Conservation (phyloP, 2,113 vertebrate genomes). For the Rhegmatorhina hoffmannsi region DNA sequence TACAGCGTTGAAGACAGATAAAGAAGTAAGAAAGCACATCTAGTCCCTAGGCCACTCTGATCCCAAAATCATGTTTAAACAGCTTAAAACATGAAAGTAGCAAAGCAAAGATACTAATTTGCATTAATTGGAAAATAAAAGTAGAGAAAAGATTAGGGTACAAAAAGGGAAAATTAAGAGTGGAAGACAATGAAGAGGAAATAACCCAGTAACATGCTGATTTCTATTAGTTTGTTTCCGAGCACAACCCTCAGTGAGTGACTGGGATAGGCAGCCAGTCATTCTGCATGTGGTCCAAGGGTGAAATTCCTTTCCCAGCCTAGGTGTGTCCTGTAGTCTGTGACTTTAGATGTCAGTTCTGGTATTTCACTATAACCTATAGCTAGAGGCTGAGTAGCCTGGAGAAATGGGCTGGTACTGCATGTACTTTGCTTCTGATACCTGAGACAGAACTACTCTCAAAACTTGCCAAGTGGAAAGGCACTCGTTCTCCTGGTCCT, state of each 20-base stretch:
- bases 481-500: not conserved
- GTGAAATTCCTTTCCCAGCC: not conserved
- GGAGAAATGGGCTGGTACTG: not conserved
- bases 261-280: not conserved
- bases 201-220: not conserved
- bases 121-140: not conserved
- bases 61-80: not conserved
- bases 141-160: not conserved
- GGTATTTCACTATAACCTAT: not conserved
- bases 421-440: not conserved
- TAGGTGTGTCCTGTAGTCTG: not conserved
- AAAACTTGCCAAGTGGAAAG: not conserved
- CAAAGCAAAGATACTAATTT: not conserved
- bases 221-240: not conserved
- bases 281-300: not conserved
- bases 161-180: not conserved
- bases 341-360: not conserved
- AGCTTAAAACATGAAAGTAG: not conserved
- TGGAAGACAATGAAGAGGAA: not conserved
- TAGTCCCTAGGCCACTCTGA: not conserved
- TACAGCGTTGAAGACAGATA: not conserved
- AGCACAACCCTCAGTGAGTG: not conserved
- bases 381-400: not conserved
- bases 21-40: not conserved
- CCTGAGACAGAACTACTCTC: not conserved